Base-by-base conservation (phyloP, 2,797 vertebrate species). In the Sandelia bainsii region DNA sequence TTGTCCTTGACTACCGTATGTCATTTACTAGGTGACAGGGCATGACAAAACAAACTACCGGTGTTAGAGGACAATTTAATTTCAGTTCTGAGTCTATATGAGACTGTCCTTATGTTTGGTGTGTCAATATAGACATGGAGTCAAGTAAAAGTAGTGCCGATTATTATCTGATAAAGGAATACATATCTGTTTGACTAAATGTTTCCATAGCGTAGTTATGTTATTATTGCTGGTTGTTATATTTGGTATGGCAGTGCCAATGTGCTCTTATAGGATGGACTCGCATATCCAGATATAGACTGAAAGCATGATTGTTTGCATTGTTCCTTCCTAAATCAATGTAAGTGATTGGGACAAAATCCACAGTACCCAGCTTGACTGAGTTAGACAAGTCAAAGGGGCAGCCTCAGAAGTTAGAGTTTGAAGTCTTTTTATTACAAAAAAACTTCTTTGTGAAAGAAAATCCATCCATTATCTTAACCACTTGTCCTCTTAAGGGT, bases 21-120 rank as follows among this genome's bases (percentile, higher is more conserved):
- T 62, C 61, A 68, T 81, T 67, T 71, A 84, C 52, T 77, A 49
- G 75, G 69, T 79, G 40, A 86, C 20, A 85, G 62, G 69, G 42
- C 46, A 69, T 14, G n/a, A 66, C 58, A 62, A 53, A 70, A 39
- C 58, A 88, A 86, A 82, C 64, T 50, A 34, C 59, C 25, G 4
- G 61, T 62, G 62, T 39, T 23, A 50, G 27, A 39, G 29, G 1
- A 65, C 20, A 27, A 53, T 84, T 81, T 83, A 77, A 84, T 82
- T 78, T 63, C 13, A 17, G 5, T 9, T 8, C 34, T 44, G 4
- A 46, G n/a, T 56, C 42, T 52, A 46, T 45, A 69, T 49, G 45
- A 72, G 37, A 13, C 54, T 29, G 6, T 20, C 22, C 69, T 61
- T 14, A 45, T 79, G 80, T 83, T 78, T 82, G 67, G 5, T 52